These are phyloP conservation scores for Tenthredo notha DNA, from an alignment of 2,888 invertebrate genomes.

Conservation along the genomic window DNA sequence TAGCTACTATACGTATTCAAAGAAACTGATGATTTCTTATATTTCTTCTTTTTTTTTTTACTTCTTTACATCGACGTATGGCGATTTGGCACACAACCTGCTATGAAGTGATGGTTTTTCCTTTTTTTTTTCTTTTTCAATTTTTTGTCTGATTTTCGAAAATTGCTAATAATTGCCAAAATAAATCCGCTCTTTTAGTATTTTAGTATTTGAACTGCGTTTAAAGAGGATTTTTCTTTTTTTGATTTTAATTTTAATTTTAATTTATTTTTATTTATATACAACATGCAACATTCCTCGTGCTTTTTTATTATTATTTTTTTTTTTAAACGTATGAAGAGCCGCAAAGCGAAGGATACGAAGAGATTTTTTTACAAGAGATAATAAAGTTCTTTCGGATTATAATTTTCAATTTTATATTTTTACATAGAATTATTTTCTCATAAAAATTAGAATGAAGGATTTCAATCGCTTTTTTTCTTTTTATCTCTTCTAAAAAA, in stretches of 20 bases:
- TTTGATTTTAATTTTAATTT: too few species aligned
- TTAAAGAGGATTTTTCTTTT: not conserved
- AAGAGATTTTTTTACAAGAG: slow-evolving; percentile 30
- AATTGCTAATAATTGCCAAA: slow-evolving; percentile 15
- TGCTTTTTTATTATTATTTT: slow-evolving; percentile 26
- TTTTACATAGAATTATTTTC: not conserved
- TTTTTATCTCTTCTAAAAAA: not conserved
- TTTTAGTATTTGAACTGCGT: slow-evolving; percentile 40
- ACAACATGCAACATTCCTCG: slow-evolving; percentile 43
- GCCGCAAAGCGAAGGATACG: slow-evolving; percentile 29
- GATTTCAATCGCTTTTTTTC: not conserved
- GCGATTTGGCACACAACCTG: slow-evolving; percentile 35
- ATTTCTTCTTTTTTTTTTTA: not conserved
- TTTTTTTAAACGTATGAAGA: not conserved
- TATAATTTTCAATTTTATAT: slow-evolving; percentile 2
- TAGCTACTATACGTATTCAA: slow-evolving; percentile 11
- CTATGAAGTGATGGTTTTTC: not conserved
- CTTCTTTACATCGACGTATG: slow-evolving; percentile 5
- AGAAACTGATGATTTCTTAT: slow-evolving; percentile 3
- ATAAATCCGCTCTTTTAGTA: slow-evolving; percentile 44
- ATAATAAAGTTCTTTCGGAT: not conserved
- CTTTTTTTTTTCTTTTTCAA: not conserved
- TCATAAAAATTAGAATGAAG: not conserved
- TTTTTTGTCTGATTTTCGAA: not conserved
- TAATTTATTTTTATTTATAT: not conserved